phyloP scores from a whole-genome alignment of 1,140 invertebrate species.

The Drosophila varians region DNA sequence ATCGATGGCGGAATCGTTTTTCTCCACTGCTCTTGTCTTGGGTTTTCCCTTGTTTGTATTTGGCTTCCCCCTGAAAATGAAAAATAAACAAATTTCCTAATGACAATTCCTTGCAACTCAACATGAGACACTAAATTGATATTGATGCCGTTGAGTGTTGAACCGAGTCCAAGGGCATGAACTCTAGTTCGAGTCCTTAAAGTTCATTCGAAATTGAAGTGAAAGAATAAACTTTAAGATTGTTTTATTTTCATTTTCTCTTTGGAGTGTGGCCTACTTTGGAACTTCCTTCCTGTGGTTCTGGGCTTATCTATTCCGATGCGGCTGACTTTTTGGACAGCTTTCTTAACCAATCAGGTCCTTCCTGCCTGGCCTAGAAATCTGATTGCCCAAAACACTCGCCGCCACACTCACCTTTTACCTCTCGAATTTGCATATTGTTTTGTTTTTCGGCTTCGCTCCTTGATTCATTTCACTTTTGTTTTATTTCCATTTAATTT shows the following conservation, averaged over 20 bases:
- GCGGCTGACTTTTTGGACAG: constrained; percentile 44
- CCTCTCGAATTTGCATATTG: constrained; percentile 54
- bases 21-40: constrained; percentile 18
- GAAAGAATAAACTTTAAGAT: constrained; percentile 8
- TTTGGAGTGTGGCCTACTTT: constrained; percentile 20
- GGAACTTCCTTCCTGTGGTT: constrained; percentile 22
- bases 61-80: constrained; percentile 59
- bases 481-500: constrained; percentile 71
- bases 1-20: constrained; percentile 56
- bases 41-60: constrained; percentile 45
- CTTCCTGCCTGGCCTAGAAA: constrained; percentile 37
- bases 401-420: constrained; percentile 14
- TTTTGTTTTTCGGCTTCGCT: constrained; percentile 38
- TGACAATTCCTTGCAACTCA: constrained; percentile 48
- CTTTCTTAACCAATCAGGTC: constrained; percentile 48
- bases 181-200: constrained; percentile 19
- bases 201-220: constrained; percentile 20
- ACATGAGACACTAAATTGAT: constrained; percentile 60
- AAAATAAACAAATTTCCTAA: constrained; percentile 79
- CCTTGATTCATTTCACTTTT: too few relatives aligned
- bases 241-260: constrained; percentile 21
- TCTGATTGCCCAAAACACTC: constrained; percentile 30
- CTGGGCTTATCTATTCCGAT: constrained; percentile 39
- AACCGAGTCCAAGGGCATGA: constrained; percentile 21
- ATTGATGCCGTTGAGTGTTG: constrained; percentile 65